These are phyloP conservation scores for Argentina silus DNA, from an alignment of 2,797 vertebrate species.

Conservation along the genomic window DNA sequence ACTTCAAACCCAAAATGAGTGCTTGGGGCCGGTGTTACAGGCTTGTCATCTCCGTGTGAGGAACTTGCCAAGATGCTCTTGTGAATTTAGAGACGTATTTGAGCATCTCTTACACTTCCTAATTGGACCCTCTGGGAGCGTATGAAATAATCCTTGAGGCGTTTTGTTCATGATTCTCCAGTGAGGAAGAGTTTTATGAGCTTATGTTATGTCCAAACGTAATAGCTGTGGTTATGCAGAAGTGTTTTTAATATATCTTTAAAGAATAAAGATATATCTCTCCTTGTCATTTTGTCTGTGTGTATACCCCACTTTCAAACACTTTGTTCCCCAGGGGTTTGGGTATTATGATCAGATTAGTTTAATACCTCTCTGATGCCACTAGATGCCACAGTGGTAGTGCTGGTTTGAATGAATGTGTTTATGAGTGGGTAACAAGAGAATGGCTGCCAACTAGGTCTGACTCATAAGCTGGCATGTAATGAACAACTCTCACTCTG, in stretches of 20 bases:
- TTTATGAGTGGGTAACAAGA: background rate
- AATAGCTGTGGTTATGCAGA: constrained; percentile 14
- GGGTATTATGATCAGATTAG: background rate
- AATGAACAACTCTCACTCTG: background rate
- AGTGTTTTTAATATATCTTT: background rate
- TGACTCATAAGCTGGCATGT: background rate
- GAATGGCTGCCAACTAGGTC: background rate
- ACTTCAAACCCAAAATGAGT: constrained; percentile 15
- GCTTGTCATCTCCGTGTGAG: background rate
- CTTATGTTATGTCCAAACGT: constrained; percentile 2
- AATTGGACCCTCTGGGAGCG: constrained; percentile 23
- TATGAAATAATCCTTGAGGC: constrained; percentile 20
- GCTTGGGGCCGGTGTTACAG: constrained; percentile 8
- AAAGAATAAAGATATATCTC: background rate
- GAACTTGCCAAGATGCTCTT: constrained; percentile 1
- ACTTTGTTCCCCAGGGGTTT: background rate
- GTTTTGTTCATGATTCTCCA: constrained; percentile 4
- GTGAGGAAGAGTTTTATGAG: constrained; percentile 1
- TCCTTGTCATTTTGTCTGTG: background rate
- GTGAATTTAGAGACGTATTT: constrained; percentile 20
- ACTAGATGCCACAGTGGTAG: background rate
- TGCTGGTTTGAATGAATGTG: background rate
- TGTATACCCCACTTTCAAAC: background rate
- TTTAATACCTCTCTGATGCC: background rate
- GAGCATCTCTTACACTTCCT: constrained; percentile 12